Base-by-base conservation (phyloP, 2,113 vertebrate genomes). In the Callopanchax toddi region DNA sequence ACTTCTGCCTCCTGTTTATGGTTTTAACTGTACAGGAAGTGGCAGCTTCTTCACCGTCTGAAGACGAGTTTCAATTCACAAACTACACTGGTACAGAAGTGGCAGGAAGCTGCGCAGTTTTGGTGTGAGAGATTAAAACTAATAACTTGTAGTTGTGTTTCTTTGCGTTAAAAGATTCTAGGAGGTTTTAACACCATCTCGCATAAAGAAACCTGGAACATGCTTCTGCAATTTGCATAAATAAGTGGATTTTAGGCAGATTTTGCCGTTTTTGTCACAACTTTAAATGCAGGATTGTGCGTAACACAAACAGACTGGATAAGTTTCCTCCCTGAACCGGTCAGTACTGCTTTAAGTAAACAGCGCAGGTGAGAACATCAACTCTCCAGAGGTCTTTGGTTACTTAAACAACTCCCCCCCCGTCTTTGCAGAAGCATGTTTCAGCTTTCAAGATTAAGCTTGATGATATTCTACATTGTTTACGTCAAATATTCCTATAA, bases 11-110 rank as follows among this genome's bases (percentile, higher is more conserved):
- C 55, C 6, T 29, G 42, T 53, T 67, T 29, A 17, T 22, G 16
- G 26, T 23, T 68, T 66, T 59, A 72, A 53, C 29, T 18, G 29
- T 36, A 55, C 64, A 78, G 63, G 73, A 89, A 84, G 76, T 83
- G 76, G 81, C 40, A 66, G 50, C 17, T 37, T 71, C 36, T 55
- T 3, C 12, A 3, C 32, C 46, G 54, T 49, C 63, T 66, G 57
- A 57, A 53, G 11, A 70, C 37, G 18, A 11, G 29, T 59, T 79
- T 65, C 18, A 55, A 43, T 11, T 67, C 49, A 61, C 44, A 74
- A 50, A 5, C 43, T 36, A 34, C 12, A 42, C 45, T 53, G 39
- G 51, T 59, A 40, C 18, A 9, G 11, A 34, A 26, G 36, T 26
- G 39, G 69, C 55, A 69, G 62, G 53, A 73, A 67, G 12, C 34